Conservation (phyloP, 2,888 invertebrate species). For the Caenorhabditis imperialis region DNA sequence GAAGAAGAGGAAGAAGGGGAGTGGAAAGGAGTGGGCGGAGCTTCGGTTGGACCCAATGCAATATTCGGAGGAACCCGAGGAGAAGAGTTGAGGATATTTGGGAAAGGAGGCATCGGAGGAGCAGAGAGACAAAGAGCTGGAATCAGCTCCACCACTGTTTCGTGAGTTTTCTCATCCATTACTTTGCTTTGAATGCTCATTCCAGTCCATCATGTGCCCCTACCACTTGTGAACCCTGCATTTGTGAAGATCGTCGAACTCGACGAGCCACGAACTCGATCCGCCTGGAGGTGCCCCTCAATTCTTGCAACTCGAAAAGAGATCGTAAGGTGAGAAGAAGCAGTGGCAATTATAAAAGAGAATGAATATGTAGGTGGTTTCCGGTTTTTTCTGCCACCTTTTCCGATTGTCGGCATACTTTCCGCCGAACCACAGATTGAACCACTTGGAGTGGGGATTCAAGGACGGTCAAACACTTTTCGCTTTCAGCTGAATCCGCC, state of each 20-base stretch:
- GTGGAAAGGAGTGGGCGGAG: slow-evolving; percentile 40
- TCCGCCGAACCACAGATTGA: slow-evolving; percentile 29
- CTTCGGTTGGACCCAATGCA: slow-evolving; percentile 14
- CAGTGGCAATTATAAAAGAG: slow-evolving; percentile 11
- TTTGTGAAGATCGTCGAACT: slow-evolving; percentile 33
- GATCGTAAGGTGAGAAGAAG: slow-evolving; percentile 74
- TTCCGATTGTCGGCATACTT: slow-evolving; percentile 27
- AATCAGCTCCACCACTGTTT: not conserved
- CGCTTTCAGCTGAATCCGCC: slow-evolving; percentile 71
- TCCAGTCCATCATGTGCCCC: not conserved
- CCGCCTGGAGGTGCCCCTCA: slow-evolving; percentile 70
- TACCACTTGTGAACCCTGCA: slow-evolving; percentile 54
- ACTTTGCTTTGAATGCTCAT: slow-evolving; percentile 9
- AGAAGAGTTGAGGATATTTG: slow-evolving; percentile 33
- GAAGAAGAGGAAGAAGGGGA: slow-evolving; percentile 7
- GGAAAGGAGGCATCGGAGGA: slow-evolving; percentile 12
- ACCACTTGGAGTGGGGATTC: slow-evolving; percentile 30
- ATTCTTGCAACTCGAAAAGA: slow-evolving; percentile 73
- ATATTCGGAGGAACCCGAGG: slow-evolving; percentile 47
- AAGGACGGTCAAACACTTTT: slow-evolving; percentile 22
- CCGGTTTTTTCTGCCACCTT: slow-evolving; percentile 29
- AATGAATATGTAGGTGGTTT: slow-evolving; percentile 23
- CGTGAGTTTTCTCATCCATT: slow-evolving; percentile 11
- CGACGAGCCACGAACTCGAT: slow-evolving; percentile 63
- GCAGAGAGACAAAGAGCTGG: slow-evolving; percentile 15